Evolutionary conservation across 2,797 vertebrate genomes (phyloP).

Genomic region (Urophycis tenuis): DNA sequence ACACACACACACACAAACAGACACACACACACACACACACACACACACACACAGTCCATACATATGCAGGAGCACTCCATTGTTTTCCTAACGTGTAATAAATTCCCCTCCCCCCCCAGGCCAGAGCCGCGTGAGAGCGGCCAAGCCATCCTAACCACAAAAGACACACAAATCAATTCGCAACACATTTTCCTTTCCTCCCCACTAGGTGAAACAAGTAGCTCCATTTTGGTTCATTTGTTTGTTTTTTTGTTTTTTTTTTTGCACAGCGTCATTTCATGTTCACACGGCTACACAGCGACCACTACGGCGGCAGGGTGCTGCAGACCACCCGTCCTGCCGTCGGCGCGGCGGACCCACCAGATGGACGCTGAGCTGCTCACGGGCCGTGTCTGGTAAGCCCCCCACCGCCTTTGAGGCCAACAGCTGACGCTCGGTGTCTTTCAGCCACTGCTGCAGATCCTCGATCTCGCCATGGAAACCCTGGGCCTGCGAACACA

Average conservation of each 20-base stretch:
- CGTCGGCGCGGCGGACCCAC: constrained; percentile 78
- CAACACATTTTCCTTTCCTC: not conserved
- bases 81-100: not conserved
- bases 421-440: constrained; percentile 95
- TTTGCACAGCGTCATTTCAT: constrained; percentile 59
- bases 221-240: not conserved
- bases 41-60: not conserved
- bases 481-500: constrained; percentile 85
- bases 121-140: not conserved
- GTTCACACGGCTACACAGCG: constrained; percentile 53
- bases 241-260: not conserved
- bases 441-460: constrained; percentile 96
- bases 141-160: not conserved
- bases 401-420: constrained; percentile 96
- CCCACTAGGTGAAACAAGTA: not conserved
- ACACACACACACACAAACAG: not conserved
- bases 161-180: not conserved
- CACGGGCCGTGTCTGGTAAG: constrained; percentile 95
- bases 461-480: constrained; percentile 99
- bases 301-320: too few relatives aligned
- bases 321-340: too few relatives aligned
- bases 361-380: constrained; percentile 97
- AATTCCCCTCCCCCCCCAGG: not conserved
- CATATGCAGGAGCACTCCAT: not conserved
- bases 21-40: not conserved